Base-by-base conservation (phyloP, 2,888 invertebrate species). In the Oeneis ivallda region DNA sequence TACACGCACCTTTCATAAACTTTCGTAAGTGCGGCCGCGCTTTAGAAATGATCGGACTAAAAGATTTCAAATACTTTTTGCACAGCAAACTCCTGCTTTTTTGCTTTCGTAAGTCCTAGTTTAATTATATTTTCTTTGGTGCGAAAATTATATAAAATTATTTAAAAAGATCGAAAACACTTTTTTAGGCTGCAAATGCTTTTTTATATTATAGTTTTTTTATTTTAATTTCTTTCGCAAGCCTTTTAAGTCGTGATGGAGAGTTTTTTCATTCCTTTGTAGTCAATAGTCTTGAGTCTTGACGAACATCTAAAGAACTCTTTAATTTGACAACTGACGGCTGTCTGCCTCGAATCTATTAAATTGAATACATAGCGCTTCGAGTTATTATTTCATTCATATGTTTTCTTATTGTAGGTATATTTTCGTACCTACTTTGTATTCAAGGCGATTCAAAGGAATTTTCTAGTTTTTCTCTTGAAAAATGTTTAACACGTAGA, bases 1-100 rank as follows among this genome's bases (percentile, higher is more conserved):
- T 57, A 66, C 60, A 68, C 63, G 68, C 68, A 63, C 60, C 65
- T 70, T 70, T 66, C 70, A 58, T 65, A 65, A 61, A 70, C 65
- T 68, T 70, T 68, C 70, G 68, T 61, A 70, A 70, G 62, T 19
- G 37, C 43, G 56, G n/a, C 54, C 37, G 10, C 60, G 43, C 52
- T 58, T 50, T 56, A 39, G 15, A 49, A 26, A 41, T 56, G 49
- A 47, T 63, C 56, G 17, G 41, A 56, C 41, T 41, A 41, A 26
- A 56, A 11, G 39, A 26, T 41, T n/a, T 53, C 59, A 13, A 47
- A 34, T 13, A 37, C 34, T 60, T 53, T 52, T 15, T 52, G n/a
- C 6, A n/a, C 39, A 52, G 26, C 9, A 61, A 56, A 49, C 45
- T 45, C 11, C 11, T 11, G 15, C 11, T 56, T 56, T 56, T 56